Percentiles rank a stretch among this genome's conserved stretches.
phyloP scores from a whole-genome alignment of 2,797 vertebrate genomes.

The Myotis pilosus region DNA sequence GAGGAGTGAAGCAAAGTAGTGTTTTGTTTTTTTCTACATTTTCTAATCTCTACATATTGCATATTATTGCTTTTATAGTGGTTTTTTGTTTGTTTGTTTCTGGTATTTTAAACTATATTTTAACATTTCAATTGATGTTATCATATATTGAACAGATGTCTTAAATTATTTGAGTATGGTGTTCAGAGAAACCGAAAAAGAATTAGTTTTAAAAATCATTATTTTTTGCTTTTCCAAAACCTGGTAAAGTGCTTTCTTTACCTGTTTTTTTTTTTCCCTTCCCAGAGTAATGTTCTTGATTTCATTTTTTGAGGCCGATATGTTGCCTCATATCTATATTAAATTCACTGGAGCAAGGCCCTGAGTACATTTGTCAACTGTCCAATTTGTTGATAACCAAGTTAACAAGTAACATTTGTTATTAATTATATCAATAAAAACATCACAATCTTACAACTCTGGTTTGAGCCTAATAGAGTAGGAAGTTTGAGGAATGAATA shows the following conservation, averaged over 20 bases:
- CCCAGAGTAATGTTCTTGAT: slow-evolving; percentile 25
- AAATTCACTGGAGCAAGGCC: slow-evolving; percentile 58
- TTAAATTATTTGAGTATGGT: slow-evolving; percentile 42
- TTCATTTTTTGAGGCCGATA: slow-evolving; percentile 53
- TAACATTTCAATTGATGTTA: slow-evolving; percentile 37
- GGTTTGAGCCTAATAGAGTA: slow-evolving; percentile 55
- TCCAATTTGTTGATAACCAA: slow-evolving; percentile 42
- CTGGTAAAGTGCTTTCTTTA: slow-evolving; percentile 28
- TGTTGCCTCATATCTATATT: slow-evolving; percentile 34
- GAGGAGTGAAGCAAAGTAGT: background rate
- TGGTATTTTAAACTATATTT: slow-evolving; percentile 55
- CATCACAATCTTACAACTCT: slow-evolving; percentile 43
- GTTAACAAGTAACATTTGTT: slow-evolving; percentile 62
- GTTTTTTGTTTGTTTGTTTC: background rate
- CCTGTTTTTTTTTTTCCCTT: background rate
- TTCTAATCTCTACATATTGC: background rate
- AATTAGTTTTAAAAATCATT: slow-evolving; percentile 51
- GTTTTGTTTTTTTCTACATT: background rate
- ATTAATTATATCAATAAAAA: slow-evolving; percentile 74
- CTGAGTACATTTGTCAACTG: slow-evolving; percentile 61
- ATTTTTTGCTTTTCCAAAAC: slow-evolving; percentile 31
- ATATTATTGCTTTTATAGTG: background rate
- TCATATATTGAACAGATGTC: slow-evolving; percentile 28
- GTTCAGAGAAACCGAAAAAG: slow-evolving; percentile 14
- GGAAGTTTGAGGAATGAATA: slow-evolving; percentile 58